Percentiles rank a stretch among this genome's conserved stretches.
These are phyloP conservation scores for Eristalis intricaria DNA, from an alignment of 2,888 invertebrate species.

Conservation along the genomic window DNA sequence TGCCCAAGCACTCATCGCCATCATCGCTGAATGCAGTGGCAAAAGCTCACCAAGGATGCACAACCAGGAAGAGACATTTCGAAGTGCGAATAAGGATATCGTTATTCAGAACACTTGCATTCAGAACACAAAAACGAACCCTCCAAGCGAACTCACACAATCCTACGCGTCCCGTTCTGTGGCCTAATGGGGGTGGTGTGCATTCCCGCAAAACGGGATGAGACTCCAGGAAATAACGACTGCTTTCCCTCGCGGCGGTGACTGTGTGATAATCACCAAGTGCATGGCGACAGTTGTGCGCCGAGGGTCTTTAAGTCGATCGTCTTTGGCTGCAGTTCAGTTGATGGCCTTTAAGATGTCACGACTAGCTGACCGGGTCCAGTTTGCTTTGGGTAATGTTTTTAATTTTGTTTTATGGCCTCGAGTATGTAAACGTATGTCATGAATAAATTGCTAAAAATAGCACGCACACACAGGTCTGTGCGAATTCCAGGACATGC, in stretches of 20 bases:
- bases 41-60: not conserved
- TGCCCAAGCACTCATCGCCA: not conserved
- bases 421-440: not conserved
- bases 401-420: slow-evolving; percentile 53
- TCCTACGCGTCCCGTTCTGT: not conserved
- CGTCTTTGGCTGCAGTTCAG: not conserved
- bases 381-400: not conserved
- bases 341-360: too few relatives aligned
- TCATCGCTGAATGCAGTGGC: not conserved
- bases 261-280: slow-evolving; percentile 17
- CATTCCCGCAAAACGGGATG: slow-evolving; percentile 31
- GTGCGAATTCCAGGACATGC: slow-evolving; percentile 38
- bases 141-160: slow-evolving; percentile 6
- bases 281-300: not conserved
- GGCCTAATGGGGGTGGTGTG: slow-evolving; percentile 23
- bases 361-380: not conserved
- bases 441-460: slow-evolving; percentile 52
- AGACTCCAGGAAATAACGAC: slow-evolving; percentile 44
- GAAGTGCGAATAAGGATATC: slow-evolving; percentile 16
- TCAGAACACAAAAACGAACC: not conserved
- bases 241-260: slow-evolving; percentile 3
- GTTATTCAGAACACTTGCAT: slow-evolving; percentile 19
- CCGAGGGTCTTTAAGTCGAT: not conserved
- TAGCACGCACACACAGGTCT: slow-evolving; percentile 5
- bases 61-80: slow-evolving; percentile 13